These are phyloP conservation scores for Netelia inedita DNA, from an alignment of 2,888 invertebrate species.

Conservation along the genomic window DNA sequence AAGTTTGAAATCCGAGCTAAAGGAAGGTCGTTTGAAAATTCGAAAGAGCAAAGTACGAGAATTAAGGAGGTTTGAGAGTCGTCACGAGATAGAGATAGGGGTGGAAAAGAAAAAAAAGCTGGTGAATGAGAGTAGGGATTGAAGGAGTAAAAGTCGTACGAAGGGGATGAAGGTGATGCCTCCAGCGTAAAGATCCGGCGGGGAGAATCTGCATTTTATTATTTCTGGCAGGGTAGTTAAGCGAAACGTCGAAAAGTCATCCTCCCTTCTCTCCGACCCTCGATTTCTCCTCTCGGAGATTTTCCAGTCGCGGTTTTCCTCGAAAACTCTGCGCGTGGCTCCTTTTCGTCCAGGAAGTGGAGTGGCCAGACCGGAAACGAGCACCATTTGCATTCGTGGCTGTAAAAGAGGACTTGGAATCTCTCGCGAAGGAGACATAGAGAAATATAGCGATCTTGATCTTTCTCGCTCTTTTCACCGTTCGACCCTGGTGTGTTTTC, in stretches of 20 bases:
- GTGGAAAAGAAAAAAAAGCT: conserved; percentile 12
- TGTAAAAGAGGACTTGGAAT: conserved; percentile 80
- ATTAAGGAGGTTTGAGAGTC: conserved; percentile 40
- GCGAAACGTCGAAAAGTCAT: conserved; percentile 70
- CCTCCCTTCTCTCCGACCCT: conserved; percentile 56
- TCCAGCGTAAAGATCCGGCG: conserved; percentile 64
- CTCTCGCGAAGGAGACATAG: conserved; percentile 59
- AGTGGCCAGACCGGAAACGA: conserved; percentile 79
- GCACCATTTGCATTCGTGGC: conserved; percentile 83
- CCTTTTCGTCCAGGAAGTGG: conserved; percentile 75
- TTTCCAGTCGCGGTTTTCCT: conserved; percentile 43
- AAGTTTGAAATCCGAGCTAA: conserved; percentile 60
- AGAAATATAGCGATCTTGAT: conserved; percentile 29
- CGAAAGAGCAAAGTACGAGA: conserved; percentile 66
- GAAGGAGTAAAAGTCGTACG: conserved; percentile 59
- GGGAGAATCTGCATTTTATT: conserved; percentile 82
- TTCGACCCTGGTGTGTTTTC: conserved; percentile 72
- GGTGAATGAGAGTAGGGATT: conserved; percentile 20
- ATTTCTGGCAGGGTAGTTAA: conserved; percentile 81
- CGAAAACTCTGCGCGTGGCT: conserved; percentile 17
- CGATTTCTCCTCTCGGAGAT: conserved; percentile 38
- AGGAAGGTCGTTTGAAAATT: conserved; percentile 67
- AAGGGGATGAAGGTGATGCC: conserved; percentile 61
- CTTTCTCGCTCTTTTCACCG: conserved; percentile 45
- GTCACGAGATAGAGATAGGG: conserved; percentile 4